A percentile compares a stretch with the other conserved stretches of the same genome.
phyloP scores from a whole-genome alignment of 2,113 vertebrate species.

The Ptyas mucosa region DNA sequence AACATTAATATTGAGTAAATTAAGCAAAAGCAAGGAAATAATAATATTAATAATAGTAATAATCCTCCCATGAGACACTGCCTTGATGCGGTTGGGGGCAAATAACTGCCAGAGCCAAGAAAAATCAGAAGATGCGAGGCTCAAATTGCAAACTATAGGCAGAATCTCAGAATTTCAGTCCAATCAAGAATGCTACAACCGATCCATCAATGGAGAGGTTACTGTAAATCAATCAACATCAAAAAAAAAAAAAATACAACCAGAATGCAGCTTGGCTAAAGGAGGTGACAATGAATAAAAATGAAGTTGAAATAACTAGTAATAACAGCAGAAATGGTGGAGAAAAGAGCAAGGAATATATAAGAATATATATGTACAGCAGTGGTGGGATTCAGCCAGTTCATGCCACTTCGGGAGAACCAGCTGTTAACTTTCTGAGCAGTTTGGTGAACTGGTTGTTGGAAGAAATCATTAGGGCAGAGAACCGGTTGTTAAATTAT shows the following conservation, averaged over 20 bases:
- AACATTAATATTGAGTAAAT: not conserved
- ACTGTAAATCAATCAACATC: not conserved
- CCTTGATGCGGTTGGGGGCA: not conserved
- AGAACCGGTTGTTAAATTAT: too few species aligned
- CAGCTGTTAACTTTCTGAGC: too few species aligned
- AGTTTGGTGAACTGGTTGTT: too few species aligned
- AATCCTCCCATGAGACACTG: not conserved
- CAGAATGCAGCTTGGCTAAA: too few species aligned
- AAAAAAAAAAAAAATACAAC: too few species aligned
- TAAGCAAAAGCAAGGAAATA: slow-evolving; percentile 1
- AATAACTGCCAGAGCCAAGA: not conserved
- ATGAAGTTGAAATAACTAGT: too few species aligned
- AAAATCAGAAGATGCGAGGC: not conserved
- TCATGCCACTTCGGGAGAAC: too few species aligned
- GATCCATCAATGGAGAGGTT: not conserved
- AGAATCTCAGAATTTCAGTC: not conserved
- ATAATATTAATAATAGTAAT: not conserved
- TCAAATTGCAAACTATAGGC: not conserved
- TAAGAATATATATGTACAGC: not conserved
- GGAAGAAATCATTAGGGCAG: too few species aligned
- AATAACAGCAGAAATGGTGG: too few species aligned
- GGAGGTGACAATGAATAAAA: too few species aligned
- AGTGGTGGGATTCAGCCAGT: too few species aligned
- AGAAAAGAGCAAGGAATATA: not conserved
- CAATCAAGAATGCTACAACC: not conserved